Evolutionary conservation across 92 coral and sea anemone genomes (phyloP).

Genomic region (Diadumene lineata): DNA sequence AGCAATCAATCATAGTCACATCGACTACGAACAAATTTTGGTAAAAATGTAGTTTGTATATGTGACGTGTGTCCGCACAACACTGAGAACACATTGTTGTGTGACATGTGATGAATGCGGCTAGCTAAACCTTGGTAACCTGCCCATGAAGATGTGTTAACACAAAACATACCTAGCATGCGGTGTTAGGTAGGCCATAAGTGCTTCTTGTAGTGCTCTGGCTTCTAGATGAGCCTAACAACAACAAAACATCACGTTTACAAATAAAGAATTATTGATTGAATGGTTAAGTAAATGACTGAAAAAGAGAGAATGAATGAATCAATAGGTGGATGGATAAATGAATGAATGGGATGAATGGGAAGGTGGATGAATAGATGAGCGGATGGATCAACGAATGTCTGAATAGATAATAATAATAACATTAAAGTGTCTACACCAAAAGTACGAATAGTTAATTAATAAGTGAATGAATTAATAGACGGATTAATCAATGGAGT

Average conservation of each 20-base stretch:
- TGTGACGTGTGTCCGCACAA: not conserved
- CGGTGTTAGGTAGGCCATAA: slow-evolving; percentile 73
- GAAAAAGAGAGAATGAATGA: too few species aligned
- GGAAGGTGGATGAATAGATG: too few species aligned
- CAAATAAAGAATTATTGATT: not conserved
- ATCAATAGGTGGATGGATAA: not conserved
- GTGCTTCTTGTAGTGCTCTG: slow-evolving; percentile 85
- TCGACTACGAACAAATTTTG: too few species aligned
- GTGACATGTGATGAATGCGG: not conserved
- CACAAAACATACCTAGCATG: not conserved
- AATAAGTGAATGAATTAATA: too few species aligned
- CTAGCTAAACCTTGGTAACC: not conserved
- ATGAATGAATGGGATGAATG: not conserved
- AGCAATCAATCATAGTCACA: too few species aligned
- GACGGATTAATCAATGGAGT: too few species aligned
- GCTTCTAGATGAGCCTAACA: slow-evolving; percentile 92
- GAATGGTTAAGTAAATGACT: not conserved
- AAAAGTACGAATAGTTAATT: too few species aligned
- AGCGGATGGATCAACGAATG: too few species aligned
- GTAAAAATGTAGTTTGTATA: not conserved
- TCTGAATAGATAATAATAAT: too few species aligned
- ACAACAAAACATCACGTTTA: not conserved
- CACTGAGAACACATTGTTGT: not conserved
- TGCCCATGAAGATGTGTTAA: not conserved
- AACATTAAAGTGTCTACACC: too few species aligned